These are phyloP conservation scores for Tychaedon coryphoeus DNA, from an alignment of 2,113 vertebrate genomes.

Conservation along the genomic window DNA sequence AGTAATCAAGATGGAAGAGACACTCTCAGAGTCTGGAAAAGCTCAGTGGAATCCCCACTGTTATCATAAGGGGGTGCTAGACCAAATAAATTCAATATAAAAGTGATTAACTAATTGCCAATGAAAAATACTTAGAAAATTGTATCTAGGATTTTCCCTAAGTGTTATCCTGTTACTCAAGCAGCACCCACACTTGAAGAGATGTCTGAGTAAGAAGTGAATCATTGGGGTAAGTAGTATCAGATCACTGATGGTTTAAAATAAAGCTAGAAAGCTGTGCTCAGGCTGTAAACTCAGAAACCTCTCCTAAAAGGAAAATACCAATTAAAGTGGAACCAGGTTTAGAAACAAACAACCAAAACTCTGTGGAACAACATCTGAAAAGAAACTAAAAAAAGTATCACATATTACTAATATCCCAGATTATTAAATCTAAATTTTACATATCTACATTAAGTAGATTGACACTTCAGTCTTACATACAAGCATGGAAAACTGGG, in stretches of 20 bases:
- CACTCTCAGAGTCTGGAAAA: conserved; percentile 13
- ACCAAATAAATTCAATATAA: neutral
- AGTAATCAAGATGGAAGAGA: neutral
- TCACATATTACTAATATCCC: neutral
- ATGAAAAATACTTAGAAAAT: neutral
- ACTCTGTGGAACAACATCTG: neutral
- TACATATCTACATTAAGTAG: neutral
- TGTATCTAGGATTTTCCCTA: neutral
- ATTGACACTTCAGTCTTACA: neutral
- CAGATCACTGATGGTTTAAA: neutral
- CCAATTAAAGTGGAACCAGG: neutral
- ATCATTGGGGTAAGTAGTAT: neutral
- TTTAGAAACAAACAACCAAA: neutral
- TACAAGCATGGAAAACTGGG: neutral
- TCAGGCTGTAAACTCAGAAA: neutral
- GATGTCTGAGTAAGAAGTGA: neutral
- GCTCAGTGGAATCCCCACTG: neutral
- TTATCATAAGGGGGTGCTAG: neutral
- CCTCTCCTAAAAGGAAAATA: neutral
- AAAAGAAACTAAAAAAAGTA: neutral
- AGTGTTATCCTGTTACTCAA: neutral
- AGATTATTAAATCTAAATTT: neutral
- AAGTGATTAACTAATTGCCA: neutral
- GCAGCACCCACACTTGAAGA: neutral
- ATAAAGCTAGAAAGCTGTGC: neutral